A percentile compares a stretch with the other conserved stretches of the same genome.
phyloP scores from a whole-genome alignment of 64 coral and sea anemone species.

The Actinia tenebrosa region DNA sequence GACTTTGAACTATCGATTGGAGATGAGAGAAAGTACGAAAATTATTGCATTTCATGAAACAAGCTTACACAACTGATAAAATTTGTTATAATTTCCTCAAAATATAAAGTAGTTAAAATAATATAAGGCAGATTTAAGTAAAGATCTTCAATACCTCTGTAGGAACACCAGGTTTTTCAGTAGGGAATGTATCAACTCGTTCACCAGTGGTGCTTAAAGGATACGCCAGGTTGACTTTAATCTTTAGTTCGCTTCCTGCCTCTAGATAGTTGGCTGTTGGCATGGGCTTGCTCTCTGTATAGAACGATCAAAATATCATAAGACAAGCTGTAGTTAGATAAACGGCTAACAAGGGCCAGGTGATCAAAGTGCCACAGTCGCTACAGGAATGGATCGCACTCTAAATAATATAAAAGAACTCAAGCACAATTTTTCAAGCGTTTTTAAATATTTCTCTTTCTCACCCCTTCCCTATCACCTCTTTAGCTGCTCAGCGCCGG shows the following conservation, averaged over 20 bases:
- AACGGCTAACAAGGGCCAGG: too few relatives aligned
- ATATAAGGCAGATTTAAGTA: neutral
- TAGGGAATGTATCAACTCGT: neutral
- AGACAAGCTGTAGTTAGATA: too few relatives aligned
- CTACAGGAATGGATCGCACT: too few relatives aligned
- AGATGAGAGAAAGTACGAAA: too few relatives aligned
- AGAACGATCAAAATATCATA: neutral
- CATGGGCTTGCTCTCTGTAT: conserved; percentile 74
- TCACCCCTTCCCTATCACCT: neutral
- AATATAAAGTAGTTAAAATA: neutral
- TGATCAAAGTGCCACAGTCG: too few relatives aligned
- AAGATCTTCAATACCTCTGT: neutral
- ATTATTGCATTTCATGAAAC: too few relatives aligned
- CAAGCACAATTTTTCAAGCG: neutral
- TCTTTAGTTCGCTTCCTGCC: conserved; percentile 80
- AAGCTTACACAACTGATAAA: too few relatives aligned
- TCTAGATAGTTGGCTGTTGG: conserved; percentile 86
- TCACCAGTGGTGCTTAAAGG: conserved; percentile 46
- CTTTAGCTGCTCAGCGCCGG: too few relatives aligned
- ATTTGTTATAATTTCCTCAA: too few relatives aligned
- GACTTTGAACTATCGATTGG: too few relatives aligned
- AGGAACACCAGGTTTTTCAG: neutral
- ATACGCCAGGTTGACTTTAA: conserved; percentile 80
- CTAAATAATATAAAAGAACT: neutral
- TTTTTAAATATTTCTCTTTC: too few relatives aligned